A percentile compares a stretch with the other conserved stretches of the same genome.
phyloP scores from a whole-genome alignment of 2,888 invertebrate species.

The Gastrophysa polygoni region DNA sequence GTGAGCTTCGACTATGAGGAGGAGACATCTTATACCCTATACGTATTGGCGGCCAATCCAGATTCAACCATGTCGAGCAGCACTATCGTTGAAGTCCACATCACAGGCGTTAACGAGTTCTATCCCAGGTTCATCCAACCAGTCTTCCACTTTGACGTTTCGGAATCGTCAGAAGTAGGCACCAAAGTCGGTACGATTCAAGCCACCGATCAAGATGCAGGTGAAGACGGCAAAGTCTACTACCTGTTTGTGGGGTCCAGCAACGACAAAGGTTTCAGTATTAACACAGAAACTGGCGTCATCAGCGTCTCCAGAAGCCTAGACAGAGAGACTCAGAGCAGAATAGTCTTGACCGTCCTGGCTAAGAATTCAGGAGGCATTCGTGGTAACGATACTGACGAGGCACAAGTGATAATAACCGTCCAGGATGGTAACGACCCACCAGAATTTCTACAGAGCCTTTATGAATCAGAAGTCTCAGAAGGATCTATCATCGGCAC shows the following conservation, averaged over 20 bases:
- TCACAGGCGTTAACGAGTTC: slow-evolving; percentile 87
- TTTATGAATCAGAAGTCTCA: slow-evolving; percentile 79
- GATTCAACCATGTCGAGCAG: slow-evolving; percentile 80
- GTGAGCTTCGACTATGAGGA: slow-evolving; percentile 88
- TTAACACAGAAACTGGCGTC: slow-evolving; percentile 82
- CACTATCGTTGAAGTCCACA: slow-evolving; percentile 73
- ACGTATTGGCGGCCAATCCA: slow-evolving; percentile 85
- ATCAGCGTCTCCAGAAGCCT: slow-evolving; percentile 82
- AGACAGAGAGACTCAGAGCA: slow-evolving; percentile 86
- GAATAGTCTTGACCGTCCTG: slow-evolving; percentile 88
- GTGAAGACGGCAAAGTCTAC: slow-evolving; percentile 85
- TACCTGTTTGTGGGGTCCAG: slow-evolving; percentile 93
- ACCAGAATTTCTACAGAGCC: slow-evolving; percentile 82
- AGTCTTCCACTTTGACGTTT: slow-evolving; percentile 90
- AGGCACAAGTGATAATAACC: slow-evolving; percentile 90
- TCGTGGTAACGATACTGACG: slow-evolving; percentile 92
- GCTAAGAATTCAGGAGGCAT: slow-evolving; percentile 96
- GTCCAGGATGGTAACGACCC: slow-evolving; percentile 97
- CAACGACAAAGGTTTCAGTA: slow-evolving; percentile 87
- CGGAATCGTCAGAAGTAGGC: slow-evolving; percentile 87
- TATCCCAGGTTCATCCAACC: slow-evolving; percentile 88
- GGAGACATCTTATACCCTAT: slow-evolving; percentile 72
- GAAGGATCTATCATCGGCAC: slow-evolving; percentile 81
- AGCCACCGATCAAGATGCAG: slow-evolving; percentile 88
- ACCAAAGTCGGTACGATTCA: slow-evolving; percentile 84